phyloP scores from a whole-genome alignment of 2,113 vertebrate genomes.

The Eublepharis macularius region DNA sequence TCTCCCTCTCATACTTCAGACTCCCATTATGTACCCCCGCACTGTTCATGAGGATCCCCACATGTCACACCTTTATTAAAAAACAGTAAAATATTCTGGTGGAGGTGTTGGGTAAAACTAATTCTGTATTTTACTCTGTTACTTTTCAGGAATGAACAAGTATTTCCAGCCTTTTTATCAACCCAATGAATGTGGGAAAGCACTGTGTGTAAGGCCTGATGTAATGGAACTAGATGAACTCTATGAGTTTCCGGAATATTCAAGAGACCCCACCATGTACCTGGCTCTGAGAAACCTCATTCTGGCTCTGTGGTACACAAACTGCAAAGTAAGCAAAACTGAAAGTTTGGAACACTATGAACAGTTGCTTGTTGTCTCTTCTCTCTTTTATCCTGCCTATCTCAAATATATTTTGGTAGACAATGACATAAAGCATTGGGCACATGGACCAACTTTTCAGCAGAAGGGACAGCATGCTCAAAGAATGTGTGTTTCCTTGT shows the following conservation, averaged over 20 bases:
- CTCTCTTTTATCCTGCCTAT: too few relatives aligned
- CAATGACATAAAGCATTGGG: too few relatives aligned
- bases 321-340: conserved; percentile 83
- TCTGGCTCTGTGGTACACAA: conserved; percentile 90
- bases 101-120: neutral
- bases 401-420: too few relatives aligned
- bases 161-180: conserved; percentile 99
- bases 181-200: conserved; percentile 97
- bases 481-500: neutral
- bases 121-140: conserved; percentile 35
- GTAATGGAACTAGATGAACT: conserved; percentile 99
- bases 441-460: too few relatives aligned
- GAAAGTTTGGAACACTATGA: neutral
- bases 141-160: conserved; percentile 88
- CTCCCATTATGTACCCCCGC: too few relatives aligned
- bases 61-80: neutral
- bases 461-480: neutral
- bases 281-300: conserved; percentile 95
- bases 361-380: too few relatives aligned
- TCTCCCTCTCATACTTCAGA: too few relatives aligned
- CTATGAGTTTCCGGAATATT: conserved; percentile 98
- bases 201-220: conserved; percentile 94
- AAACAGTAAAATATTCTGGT: neutral
- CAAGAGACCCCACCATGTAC: conserved; percentile 97
- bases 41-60: neutral